Evolutionary conservation across 2,797 vertebrate genomes (phyloP).

Genomic region (Pangasius mekongensis): DNA sequence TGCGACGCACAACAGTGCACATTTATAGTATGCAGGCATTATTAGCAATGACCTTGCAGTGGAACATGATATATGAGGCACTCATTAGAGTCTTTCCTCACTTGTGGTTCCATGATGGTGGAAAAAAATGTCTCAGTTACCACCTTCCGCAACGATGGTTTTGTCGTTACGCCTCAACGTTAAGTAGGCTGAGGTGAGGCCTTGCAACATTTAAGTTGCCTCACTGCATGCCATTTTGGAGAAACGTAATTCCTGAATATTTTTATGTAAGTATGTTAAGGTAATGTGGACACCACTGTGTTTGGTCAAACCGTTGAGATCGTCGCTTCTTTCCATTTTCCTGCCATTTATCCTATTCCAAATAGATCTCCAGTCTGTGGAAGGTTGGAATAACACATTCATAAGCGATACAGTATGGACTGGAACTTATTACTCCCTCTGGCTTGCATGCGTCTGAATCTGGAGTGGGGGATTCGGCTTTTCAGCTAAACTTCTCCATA

Average conservation of each 20-base stretch:
- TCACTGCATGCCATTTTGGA: background rate
- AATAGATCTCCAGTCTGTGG: slow-evolving; percentile 16
- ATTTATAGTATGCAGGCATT: background rate
- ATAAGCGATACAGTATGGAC: slow-evolving; percentile 48
- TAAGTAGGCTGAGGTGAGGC: background rate
- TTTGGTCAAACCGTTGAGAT: background rate
- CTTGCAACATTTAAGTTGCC: background rate
- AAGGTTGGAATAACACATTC: slow-evolving; percentile 57
- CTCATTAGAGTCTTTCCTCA: background rate
- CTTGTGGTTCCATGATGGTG: background rate
- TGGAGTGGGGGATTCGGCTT: slow-evolving; percentile 56
- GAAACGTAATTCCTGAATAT: background rate
- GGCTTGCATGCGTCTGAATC: slow-evolving; percentile 45
- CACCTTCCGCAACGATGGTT: background rate
- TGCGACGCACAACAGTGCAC: background rate
- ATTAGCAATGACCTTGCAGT: slow-evolving; percentile 18
- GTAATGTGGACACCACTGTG: background rate
- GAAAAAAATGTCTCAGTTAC: background rate
- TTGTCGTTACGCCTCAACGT: background rate
- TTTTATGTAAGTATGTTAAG: background rate
- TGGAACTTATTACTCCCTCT: slow-evolving; percentile 60
- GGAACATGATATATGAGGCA: slow-evolving; percentile 4
- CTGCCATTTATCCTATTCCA: background rate
- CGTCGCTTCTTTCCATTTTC: background rate
- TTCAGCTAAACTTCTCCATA: slow-evolving; percentile 68